Evolutionary conservation across 2,888 invertebrate genomes (phyloP).

Genomic region (Pegoplata infirma): DNA sequence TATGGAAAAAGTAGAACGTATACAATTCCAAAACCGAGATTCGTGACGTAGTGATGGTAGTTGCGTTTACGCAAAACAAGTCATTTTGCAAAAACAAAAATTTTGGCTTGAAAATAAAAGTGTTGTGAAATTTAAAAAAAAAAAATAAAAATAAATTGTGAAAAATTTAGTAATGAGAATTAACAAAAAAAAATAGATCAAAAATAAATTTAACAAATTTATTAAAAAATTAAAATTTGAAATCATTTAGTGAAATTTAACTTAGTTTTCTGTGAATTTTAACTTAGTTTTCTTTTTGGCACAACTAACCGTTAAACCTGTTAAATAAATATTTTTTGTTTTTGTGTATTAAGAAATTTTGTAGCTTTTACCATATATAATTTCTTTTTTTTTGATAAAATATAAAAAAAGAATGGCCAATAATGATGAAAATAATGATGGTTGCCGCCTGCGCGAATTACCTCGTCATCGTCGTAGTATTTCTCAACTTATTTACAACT

Average conservation of each 20-base stretch:
- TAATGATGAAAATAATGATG: constrained; percentile 50
- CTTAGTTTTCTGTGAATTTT: too few species aligned
- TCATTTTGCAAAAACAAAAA: background rate
- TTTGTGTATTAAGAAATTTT: background rate
- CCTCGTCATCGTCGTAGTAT: constrained; percentile 77
- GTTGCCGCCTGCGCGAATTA: constrained; percentile 65
- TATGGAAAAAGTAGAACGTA: constrained; percentile 51
- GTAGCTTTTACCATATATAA: background rate
- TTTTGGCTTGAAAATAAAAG: constrained; percentile 20
- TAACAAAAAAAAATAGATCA: background rate
- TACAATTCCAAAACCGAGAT: constrained; percentile 2
- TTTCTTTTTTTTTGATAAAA: too few species aligned
- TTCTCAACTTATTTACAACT: constrained; percentile 76
- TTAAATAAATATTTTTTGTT: background rate
- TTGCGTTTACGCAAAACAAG: background rate
- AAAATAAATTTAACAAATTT: background rate
- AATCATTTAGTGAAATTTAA: constrained; percentile 31
- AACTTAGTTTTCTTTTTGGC: background rate
- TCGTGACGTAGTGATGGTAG: constrained; percentile 22
- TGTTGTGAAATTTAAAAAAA: background rate
- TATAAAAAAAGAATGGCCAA: constrained; percentile 29
- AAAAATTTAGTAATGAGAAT: background rate
- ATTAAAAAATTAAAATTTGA: background rate
- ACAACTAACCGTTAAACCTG: constrained; percentile 13
- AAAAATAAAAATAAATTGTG: background rate